Percentiles rank a stretch among this genome's conserved stretches.
phyloP scores from a whole-genome alignment of 2,797 vertebrate species.

The Ara ararauna region DNA sequence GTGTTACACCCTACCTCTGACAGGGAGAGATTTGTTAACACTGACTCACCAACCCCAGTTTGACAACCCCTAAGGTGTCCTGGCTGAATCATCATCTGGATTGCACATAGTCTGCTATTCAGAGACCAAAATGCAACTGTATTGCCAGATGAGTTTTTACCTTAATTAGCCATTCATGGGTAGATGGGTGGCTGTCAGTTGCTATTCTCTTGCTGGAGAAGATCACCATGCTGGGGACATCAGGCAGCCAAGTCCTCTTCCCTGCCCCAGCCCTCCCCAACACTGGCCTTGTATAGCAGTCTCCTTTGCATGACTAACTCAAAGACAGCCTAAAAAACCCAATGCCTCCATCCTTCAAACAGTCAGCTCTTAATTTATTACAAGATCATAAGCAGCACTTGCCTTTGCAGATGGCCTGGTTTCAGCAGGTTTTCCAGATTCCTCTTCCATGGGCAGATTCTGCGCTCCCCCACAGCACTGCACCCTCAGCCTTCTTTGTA shows the following conservation, averaged over 20 bases:
- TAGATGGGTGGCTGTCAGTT: background rate
- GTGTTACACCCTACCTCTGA: background rate
- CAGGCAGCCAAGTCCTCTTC: fast-evolving
- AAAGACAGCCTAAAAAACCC: background rate
- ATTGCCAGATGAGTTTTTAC: background rate
- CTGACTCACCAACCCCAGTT: background rate
- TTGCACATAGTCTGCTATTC: background rate
- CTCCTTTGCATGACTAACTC: background rate
- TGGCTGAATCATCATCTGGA: background rate
- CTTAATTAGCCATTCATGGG: background rate
- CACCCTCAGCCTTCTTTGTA: background rate
- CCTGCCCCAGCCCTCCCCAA: background rate
- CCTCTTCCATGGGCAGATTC: background rate
- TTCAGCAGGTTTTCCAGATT: background rate
- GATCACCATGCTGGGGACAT: background rate
- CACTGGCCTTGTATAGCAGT: background rate
- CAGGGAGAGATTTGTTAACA: background rate
- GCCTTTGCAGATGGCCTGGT: background rate
- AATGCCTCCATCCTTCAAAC: background rate
- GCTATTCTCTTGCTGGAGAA: background rate
- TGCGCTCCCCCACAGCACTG: background rate
- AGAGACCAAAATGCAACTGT: fast-evolving
- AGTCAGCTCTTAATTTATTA: background rate
- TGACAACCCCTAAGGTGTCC: background rate
- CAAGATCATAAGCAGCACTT: background rate